Percentiles rank a stretch among this genome's conserved stretches.
These are phyloP conservation scores for Calidris pugnax DNA, from an alignment of 2,113 vertebrate species.

Conservation along the genomic window DNA sequence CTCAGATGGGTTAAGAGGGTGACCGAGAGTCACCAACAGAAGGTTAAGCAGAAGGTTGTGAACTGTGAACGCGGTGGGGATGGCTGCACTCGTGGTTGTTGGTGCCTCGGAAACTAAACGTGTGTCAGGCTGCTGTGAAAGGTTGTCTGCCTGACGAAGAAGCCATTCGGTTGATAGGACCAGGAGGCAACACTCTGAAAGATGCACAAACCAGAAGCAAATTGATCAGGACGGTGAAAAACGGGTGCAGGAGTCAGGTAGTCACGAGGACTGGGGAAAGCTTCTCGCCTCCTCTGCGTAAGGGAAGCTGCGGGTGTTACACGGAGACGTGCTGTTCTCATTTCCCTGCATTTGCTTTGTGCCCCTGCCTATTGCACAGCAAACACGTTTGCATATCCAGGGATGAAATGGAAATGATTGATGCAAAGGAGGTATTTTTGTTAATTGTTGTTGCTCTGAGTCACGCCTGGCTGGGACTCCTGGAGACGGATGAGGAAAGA, in stretches of 20 bases:
- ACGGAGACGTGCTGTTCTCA: neutral
- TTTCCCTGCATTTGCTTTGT: constrained; percentile 53
- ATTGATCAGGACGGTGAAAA: neutral
- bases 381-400: constrained; percentile 1
- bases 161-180: neutral
- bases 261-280: neutral
- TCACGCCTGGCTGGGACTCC: neutral
- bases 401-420: constrained; percentile 43
- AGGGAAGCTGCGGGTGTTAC: neutral
- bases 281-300: neutral
- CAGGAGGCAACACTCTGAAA: neutral
- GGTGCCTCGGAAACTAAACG: neutral
- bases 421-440: constrained; percentile 54
- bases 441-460: constrained; percentile 35
- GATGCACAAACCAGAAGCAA: neutral
- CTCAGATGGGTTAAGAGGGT: neutral
- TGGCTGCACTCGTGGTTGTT: neutral
- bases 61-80: fast-evolving
- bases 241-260: neutral
- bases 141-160: neutral
- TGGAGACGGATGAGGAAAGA: neutral
- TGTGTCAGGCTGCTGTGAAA: neutral
- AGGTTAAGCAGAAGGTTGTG: neutral
- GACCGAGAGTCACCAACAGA: neutral
- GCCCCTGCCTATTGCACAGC: constrained; percentile 9